A percentile compares a stretch with the other conserved stretches of the same genome.
These are phyloP conservation scores for Lytechinus pictus DNA, from an alignment of 35 echinoderm and acorn worm species.

Conservation along the genomic window DNA sequence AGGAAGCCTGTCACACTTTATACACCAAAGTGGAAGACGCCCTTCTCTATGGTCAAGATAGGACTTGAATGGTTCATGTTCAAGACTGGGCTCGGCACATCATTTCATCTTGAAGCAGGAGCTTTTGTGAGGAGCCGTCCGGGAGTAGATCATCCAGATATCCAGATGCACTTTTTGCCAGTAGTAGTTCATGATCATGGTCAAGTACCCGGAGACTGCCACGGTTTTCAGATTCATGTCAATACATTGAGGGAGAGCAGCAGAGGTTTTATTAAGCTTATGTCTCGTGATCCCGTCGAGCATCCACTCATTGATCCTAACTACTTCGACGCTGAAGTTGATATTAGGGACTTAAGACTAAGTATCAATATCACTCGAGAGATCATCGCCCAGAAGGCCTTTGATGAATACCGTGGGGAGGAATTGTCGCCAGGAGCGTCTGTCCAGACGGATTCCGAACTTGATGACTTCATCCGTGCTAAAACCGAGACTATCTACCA, in stretches of 20 bases:
- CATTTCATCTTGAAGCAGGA: constrained; percentile 88
- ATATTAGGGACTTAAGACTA: constrained; percentile 77
- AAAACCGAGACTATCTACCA: constrained; percentile 82
- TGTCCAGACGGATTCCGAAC: constrained; percentile 64
- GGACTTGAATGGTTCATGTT: constrained; percentile 91
- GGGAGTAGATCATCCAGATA: constrained; percentile 83
- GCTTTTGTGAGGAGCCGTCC: constrained; percentile 79
- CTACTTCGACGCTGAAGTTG: constrained; percentile 82
- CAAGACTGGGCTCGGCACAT: constrained; percentile 78
- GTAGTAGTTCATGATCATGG: constrained; percentile 89
- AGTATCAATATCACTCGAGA: constrained; percentile 78
- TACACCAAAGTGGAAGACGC: constrained; percentile 93
- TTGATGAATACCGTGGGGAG: constrained; percentile 69
- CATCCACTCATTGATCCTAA: constrained; percentile 85
- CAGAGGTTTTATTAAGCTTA: constrained; percentile 70
- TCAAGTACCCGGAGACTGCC: constrained; percentile 58
- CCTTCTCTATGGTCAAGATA: constrained; percentile 82
- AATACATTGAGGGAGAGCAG: constrained; percentile 74
- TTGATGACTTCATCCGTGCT: constrained; percentile 77
- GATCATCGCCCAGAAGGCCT: neutral
- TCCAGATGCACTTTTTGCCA: constrained; percentile 91
- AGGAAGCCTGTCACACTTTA: constrained; percentile 83
- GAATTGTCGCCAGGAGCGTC: constrained; percentile 82
- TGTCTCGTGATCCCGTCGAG: constrained; percentile 65
- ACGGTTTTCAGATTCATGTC: constrained; percentile 88